These are phyloP conservation scores for Zaprionus ornatus DNA, from an alignment of 1,140 invertebrate species.

Conservation along the genomic window DNA sequence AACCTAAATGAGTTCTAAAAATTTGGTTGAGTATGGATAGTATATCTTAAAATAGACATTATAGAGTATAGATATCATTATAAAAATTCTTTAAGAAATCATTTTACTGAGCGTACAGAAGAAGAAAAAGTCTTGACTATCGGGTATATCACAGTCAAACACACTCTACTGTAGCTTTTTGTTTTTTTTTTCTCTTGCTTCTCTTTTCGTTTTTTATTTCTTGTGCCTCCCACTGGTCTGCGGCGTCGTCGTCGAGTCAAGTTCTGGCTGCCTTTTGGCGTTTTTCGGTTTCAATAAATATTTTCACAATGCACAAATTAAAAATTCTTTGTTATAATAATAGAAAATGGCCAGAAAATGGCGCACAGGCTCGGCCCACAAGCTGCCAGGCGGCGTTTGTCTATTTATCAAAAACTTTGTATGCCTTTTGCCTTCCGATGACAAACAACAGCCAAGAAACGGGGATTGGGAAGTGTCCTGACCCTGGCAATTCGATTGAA, in stretches of 20 bases:
- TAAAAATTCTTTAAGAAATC: too few relatives aligned
- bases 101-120: too few relatives aligned
- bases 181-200: constrained; percentile 46
- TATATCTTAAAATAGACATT: too few relatives aligned
- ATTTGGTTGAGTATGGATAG: too few relatives aligned
- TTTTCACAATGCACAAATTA: constrained; percentile 80
- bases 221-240: constrained; percentile 16
- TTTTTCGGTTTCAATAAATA: constrained; percentile 80
- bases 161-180: neutral
- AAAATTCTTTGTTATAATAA: constrained; percentile 75
- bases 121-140: too few relatives aligned
- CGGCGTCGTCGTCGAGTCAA: constrained; percentile 2
- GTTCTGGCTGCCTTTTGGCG: constrained; percentile 50
- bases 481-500: constrained; percentile 69
- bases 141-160: neutral
- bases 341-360: constrained; percentile 43
- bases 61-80: too few relatives aligned
- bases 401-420: constrained; percentile 72
- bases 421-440: constrained; percentile 60
- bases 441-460: constrained; percentile 23
- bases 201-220: constrained; percentile 19
- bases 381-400: constrained; percentile 34
- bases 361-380: constrained; percentile 37
- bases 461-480: constrained; percentile 34
- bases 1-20: too few relatives aligned